Evolutionary conservation across 2,797 vertebrate species (phyloP), one percentile per base, ranked within the genome.

Genomic region (Microchirus variegatus): DNA sequence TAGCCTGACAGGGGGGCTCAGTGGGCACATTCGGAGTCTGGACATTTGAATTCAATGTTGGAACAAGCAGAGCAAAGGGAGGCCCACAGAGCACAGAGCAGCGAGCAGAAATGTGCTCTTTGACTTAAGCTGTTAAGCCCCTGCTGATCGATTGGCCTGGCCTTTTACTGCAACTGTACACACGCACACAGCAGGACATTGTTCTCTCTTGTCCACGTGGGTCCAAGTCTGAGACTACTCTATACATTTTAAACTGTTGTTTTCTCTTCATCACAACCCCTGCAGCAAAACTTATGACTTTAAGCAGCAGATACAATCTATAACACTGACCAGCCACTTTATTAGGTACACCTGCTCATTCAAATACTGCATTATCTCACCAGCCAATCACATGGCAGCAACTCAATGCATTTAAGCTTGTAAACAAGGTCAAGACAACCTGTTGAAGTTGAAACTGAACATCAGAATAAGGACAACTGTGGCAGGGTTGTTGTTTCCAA

Each of bases 121-220:
- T 82, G 73, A 84, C 74, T 65, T 69, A 79, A 80, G 82, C 83
- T 73, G 73, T 75, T 87, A 84, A 87, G 78, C 84, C 60, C 52
- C 76, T 67, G 53, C 75, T 78, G 73, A 88, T 88, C 79, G 76
- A 88, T 88, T 45, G 35, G 71, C 54, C 67, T 83, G 84, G 81
- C 81, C 77, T 85, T 86, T 84, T 44, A 64, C 68, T 63, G 53
- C 59, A 59, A 74, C 75, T 69, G 59, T 49, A 77, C 57, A 67
- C 67, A 73, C 13, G 31, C 51, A 42, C 59, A 36, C 62, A 49
- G 41, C 4, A 8, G 50, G 57, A 64, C 51, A 45, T 49, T 58
- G 45, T 40, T 61, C 45, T 26, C 17, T 19, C 35, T 58, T 6
- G 43, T 35, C 8, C 31, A 0, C 8, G 7, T 8, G 31, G 7